Conservation (phyloP, 2,797 vertebrate genomes). For the Melanogrammus aeglefinus region DNA sequence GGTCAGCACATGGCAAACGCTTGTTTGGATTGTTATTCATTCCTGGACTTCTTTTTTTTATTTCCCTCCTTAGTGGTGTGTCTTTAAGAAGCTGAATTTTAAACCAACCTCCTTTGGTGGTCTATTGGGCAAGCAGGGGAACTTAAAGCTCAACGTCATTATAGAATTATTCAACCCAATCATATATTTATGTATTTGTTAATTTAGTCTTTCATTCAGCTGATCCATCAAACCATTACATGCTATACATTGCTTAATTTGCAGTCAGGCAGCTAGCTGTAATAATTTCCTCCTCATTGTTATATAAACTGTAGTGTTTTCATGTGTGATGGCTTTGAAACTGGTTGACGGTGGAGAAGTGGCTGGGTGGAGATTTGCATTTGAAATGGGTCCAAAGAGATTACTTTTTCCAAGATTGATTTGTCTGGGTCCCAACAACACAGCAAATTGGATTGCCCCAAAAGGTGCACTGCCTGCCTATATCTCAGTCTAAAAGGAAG, state of each 20-base stretch:
- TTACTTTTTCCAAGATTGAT: slow-evolving; percentile 34
- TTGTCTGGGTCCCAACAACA: slow-evolving; percentile 27
- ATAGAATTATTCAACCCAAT: neutral
- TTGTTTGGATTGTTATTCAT: neutral
- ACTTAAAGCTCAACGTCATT: neutral
- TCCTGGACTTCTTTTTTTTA: no score
- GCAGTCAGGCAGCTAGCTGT: neutral
- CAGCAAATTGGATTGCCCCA: slow-evolving; percentile 33
- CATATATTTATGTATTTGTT: neutral
- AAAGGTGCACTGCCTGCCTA: slow-evolving; percentile 15
- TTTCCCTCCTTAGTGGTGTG: neutral
- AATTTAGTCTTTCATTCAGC: neutral
- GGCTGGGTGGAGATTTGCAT: slow-evolving; percentile 26
- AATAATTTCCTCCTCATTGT: neutral
- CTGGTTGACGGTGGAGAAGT: neutral
- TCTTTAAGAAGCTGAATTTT: neutral
- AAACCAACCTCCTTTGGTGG: neutral
- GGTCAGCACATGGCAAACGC: neutral
- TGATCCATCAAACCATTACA: neutral
- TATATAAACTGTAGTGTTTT: neutral
- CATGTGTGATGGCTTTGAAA: slow-evolving; percentile 14
- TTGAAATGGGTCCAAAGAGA: slow-evolving; percentile 30
- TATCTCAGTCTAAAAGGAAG: slow-evolving; percentile 16
- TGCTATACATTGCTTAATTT: neutral
- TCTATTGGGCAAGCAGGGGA: neutral